Percentiles rank a stretch among this genome's conserved stretches.
Evolutionary conservation across 1,140 invertebrate species (phyloP).

Genomic region (Temnothorax longispinosus): DNA sequence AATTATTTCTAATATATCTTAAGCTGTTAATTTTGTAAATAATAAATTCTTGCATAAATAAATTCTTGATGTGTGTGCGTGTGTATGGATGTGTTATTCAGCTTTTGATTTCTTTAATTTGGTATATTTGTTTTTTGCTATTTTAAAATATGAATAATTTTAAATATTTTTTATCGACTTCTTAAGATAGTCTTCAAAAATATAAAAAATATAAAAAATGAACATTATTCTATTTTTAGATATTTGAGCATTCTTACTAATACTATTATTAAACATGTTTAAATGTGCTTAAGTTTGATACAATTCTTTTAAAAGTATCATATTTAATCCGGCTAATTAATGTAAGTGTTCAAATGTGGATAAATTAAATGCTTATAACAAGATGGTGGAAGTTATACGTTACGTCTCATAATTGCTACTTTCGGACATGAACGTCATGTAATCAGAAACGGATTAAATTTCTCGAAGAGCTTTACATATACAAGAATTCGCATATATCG

Average conservation of each 20-base stretch:
- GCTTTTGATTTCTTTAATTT: not conserved
- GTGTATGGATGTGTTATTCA: not conserved
- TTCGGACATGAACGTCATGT: not conserved
- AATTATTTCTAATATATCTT: not conserved
- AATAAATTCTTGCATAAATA: not conserved
- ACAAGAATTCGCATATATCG: conserved; percentile 58
- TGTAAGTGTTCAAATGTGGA: not conserved
- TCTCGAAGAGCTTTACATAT: conserved; percentile 7
- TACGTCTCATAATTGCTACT: not conserved
- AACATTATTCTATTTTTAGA: not conserved
- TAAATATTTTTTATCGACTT: not conserved
- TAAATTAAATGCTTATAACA: not conserved
- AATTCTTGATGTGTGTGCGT: not conserved
- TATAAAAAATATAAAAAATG: not conserved
- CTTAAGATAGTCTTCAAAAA: not conserved
- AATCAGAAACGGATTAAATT: conserved; percentile 20
- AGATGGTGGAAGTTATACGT: not conserved
- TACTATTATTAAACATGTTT: not conserved
- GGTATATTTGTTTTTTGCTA: not conserved
- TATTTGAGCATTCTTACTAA: not conserved
- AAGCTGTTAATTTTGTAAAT: not conserved
- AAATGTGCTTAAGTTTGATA: not conserved
- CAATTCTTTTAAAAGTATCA: not conserved
- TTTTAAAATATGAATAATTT: conserved; percentile 7
- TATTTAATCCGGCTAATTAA: not conserved